Percentiles rank a stretch among this genome's conserved stretches.
Conservation (phyloP, 1,140 invertebrate genomes). For the Hylyphantes graminicola region DNA sequence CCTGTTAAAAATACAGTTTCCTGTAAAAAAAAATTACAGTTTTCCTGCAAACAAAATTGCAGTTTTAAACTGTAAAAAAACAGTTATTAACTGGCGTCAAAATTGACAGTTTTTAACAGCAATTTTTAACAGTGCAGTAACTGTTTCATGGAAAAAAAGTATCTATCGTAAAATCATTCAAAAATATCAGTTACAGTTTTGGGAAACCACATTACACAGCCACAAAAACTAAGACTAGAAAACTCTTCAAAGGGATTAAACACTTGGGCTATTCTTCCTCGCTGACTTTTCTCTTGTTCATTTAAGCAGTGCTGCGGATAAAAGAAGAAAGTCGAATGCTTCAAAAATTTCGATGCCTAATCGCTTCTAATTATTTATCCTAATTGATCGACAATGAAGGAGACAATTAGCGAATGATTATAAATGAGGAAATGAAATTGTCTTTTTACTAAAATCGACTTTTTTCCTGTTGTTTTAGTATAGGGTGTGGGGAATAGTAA, state of each 20-base stretch:
- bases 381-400: conserved; percentile 39
- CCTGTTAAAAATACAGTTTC: no score
- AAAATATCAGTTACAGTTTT: no score
- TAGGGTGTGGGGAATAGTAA: conserved; percentile 16
- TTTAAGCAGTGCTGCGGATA: not conserved
- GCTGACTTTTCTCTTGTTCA: not conserved
- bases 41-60: no score
- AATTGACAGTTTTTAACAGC: no score
- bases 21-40: no score
- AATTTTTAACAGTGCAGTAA: no score
- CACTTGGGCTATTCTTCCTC: conserved; percentile 12
- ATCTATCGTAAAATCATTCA: no score
- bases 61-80: no score
- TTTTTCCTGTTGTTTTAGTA: not conserved
- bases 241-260: conserved; percentile 35
- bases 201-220: no score
- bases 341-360: conserved; percentile 13
- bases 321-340: conserved; percentile 15
- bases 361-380: conserved; percentile 41
- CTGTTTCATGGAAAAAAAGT: no score
- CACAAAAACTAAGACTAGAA: not conserved
- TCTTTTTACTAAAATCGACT: not conserved
- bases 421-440: conserved; percentile 7
- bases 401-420: conserved; percentile 39
- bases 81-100: no score